Evolutionary conservation across 2,888 invertebrate species (phyloP).

Genomic region (Lypha dubia): DNA sequence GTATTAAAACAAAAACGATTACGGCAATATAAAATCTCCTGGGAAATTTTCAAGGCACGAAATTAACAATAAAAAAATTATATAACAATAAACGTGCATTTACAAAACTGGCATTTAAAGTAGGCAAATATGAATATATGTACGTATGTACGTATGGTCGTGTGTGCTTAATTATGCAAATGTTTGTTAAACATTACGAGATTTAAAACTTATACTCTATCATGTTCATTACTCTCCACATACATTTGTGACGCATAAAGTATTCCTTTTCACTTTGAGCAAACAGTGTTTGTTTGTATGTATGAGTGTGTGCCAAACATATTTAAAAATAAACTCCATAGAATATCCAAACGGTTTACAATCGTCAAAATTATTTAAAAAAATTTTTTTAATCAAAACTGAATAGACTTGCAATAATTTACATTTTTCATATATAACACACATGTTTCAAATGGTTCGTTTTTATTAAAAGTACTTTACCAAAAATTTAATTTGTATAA

Average conservation of each 20-base stretch:
- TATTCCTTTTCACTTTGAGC: not conserved
- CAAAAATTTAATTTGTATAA: too few relatives aligned
- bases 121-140: not conserved
- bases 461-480: too few relatives aligned
- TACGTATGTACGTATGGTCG: too few relatives aligned
- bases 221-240: not conserved
- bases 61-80: constrained; percentile 52
- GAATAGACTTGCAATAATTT: not conserved
- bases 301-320: not conserved
- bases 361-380: not conserved
- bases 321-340: not conserved
- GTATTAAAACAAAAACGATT: constrained; percentile 44
- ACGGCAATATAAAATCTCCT: constrained; percentile 17
- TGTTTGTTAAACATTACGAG: not conserved
- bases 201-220: not conserved
- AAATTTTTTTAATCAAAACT: not conserved
- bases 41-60: constrained; percentile 52
- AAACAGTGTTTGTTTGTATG: not conserved
- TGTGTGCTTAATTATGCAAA: too few relatives aligned
- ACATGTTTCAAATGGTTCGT: too few relatives aligned
- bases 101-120: not conserved
- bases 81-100: constrained; percentile 38
- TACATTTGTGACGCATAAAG: constrained; percentile 1
- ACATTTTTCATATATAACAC: too few relatives aligned
- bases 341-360: not conserved